Conservation (phyloP, 2,797 vertebrate genomes). For the Brotula barbata region DNA sequence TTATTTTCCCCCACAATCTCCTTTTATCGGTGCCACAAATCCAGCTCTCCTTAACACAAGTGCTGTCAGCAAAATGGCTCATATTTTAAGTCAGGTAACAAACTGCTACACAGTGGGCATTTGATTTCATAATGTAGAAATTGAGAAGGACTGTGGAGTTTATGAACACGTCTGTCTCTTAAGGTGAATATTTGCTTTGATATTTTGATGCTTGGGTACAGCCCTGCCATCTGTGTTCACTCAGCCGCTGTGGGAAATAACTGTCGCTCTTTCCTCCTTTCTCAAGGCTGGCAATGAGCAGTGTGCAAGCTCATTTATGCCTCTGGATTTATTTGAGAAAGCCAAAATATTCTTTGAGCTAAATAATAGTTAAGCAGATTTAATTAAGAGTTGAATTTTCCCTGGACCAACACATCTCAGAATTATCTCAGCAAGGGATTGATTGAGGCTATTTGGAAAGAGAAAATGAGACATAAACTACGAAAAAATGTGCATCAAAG, state of each 20-base stretch:
- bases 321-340: background rate
- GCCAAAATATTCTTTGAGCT: conserved; percentile 1
- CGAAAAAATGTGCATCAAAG: background rate
- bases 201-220: conserved; percentile 63
- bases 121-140: conserved; percentile 71
- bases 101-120: conserved; percentile 57
- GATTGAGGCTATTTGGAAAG: background rate
- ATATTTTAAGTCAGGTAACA: conserved; percentile 58
- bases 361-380: background rate
- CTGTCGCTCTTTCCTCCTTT: conserved; percentile 51
- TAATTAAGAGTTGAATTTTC: background rate
- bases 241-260: conserved; percentile 70
- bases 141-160: conserved; percentile 65
- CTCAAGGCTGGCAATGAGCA: conserved; percentile 38
- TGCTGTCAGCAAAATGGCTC: conserved; percentile 55
- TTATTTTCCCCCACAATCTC: conserved; percentile 64
- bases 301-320: conserved; percentile 8
- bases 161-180: conserved; percentile 71
- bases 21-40: conserved; percentile 68
- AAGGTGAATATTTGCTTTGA: conserved; percentile 78
- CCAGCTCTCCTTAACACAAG: conserved; percentile 52
- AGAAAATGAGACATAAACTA: background rate
- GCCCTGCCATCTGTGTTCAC: conserved; percentile 76
- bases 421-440: background rate
- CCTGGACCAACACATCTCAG: too few species aligned